Evolutionary conservation across 2,113 vertebrate species (phyloP).

Genomic region (Colinus virginianus): DNA sequence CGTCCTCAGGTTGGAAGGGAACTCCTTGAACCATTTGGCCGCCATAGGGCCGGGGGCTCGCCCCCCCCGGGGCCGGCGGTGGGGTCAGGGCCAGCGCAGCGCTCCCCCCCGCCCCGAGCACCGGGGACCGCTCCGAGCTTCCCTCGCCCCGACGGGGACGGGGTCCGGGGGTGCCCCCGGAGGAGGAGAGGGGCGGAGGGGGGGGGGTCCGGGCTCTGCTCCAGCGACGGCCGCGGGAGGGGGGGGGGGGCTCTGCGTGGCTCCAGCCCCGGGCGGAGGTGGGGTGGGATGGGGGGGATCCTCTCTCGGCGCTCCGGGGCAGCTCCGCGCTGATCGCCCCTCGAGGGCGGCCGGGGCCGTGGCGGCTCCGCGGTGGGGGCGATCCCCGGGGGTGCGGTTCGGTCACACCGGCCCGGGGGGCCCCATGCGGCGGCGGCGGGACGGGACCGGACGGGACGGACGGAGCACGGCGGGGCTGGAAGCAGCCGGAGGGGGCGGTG

Average conservation of each 20-base stretch:
- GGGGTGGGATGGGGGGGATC: background rate
- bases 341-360: background rate
- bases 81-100: background rate
- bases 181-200: background rate
- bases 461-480: background rate
- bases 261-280: background rate
- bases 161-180: background rate
- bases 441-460: background rate
- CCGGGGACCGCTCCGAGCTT: constrained; percentile 6
- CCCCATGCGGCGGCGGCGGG: constrained; percentile 14
- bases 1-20: constrained; percentile 87
- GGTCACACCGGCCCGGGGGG: constrained; percentile 42
- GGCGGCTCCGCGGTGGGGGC: background rate
- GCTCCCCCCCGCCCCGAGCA: constrained; percentile 17
- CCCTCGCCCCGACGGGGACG: background rate
- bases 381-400: background rate
- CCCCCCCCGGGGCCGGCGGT: background rate
- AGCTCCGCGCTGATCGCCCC: background rate
- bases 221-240: too few relatives aligned
- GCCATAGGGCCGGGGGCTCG: constrained; percentile 78
- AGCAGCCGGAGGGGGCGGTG: background rate
- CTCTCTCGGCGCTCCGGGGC: background rate
- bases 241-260: background rate
- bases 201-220: too few relatives aligned
- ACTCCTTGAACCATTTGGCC: constrained; percentile 92